Conservation (phyloP, 2,797 vertebrate genomes). For the Synaphobranchus kaupii region DNA sequence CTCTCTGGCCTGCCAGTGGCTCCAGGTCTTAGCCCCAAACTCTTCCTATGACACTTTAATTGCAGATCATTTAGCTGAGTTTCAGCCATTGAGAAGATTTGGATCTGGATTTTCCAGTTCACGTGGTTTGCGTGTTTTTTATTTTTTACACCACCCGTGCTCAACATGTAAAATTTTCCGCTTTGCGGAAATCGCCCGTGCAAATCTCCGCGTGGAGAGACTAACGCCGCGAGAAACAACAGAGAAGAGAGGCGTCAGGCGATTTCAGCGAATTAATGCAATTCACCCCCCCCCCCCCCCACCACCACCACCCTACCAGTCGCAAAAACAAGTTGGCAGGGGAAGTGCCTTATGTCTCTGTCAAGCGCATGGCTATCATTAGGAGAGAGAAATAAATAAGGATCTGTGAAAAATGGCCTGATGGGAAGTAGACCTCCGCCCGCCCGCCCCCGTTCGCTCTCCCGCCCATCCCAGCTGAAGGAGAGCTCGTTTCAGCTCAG, state of each 20-base stretch:
- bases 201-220: background rate
- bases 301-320: background rate
- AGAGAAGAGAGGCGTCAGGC: background rate
- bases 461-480: slow-evolving; percentile 30
- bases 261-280: background rate
- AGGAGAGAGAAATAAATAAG: background rate
- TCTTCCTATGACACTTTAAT: slow-evolving; percentile 31
- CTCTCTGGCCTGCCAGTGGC: background rate
- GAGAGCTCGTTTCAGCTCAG: slow-evolving; percentile 26
- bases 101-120: slow-evolving; percentile 37
- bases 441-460: slow-evolving; percentile 13
- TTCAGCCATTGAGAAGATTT: slow-evolving; percentile 27
- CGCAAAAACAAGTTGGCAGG: background rate
- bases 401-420: slow-evolving; percentile 24
- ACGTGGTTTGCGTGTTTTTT: slow-evolving; percentile 24
- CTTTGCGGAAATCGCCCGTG: slow-evolving; percentile 28
- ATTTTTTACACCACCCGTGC: slow-evolving; percentile 27
- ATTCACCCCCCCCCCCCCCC: too few relatives aligned
- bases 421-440: slow-evolving; percentile 27
- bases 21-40: background rate
- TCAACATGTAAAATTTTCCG: slow-evolving; percentile 34
- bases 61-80: slow-evolving; percentile 34
- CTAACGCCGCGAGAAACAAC: background rate
- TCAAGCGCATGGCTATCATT: background rate
- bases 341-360: background rate